Percentiles rank a stretch among this genome's conserved stretches.
These are phyloP conservation scores for Ptychodera flava DNA, from an alignment of 35 echinoderm and acorn worm species.

Conservation along the genomic window DNA sequence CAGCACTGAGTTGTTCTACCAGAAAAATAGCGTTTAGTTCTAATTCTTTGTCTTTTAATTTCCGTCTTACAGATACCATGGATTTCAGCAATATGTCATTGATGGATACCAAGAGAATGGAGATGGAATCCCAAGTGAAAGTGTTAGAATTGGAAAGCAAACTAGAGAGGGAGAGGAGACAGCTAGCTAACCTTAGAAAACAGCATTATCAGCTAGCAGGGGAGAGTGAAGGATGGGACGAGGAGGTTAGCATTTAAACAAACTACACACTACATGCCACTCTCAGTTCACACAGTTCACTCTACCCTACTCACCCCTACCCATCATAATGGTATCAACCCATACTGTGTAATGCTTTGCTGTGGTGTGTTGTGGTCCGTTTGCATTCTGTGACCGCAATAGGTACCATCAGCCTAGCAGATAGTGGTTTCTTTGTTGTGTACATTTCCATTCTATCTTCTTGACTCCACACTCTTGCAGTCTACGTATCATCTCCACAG, in stretches of 20 bases:
- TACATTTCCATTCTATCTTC: too few relatives aligned
- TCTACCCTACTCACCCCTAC: neutral
- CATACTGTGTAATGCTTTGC: too few relatives aligned
- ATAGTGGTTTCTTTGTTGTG: too few relatives aligned
- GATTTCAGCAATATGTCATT: constrained; percentile 82
- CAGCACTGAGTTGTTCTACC: too few relatives aligned
- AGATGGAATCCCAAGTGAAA: constrained; percentile 77
- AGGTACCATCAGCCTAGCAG: too few relatives aligned
- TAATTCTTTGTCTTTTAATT: too few relatives aligned
- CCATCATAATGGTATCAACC: neutral
- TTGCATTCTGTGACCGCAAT: too few relatives aligned
- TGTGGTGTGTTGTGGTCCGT: too few relatives aligned
- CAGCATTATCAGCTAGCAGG: constrained; percentile 82
- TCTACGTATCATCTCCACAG: too few relatives aligned
- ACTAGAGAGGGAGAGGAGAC: constrained; percentile 72
- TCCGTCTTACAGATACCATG: constrained; percentile 32
- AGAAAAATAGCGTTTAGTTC: too few relatives aligned
- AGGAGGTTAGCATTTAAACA: constrained; percentile 47
- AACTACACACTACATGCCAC: neutral
- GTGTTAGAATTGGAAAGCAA: constrained; percentile 82
- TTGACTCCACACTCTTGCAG: too few relatives aligned
- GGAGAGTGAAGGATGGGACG: constrained; percentile 79
- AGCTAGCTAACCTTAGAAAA: constrained; percentile 71
- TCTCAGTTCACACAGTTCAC: neutral
- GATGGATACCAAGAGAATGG: constrained; percentile 81